Evolutionary conservation across 2,888 invertebrate species (phyloP), one percentile per base, ranked within the genome.

Genomic region (Heliconius aoede): DNA sequence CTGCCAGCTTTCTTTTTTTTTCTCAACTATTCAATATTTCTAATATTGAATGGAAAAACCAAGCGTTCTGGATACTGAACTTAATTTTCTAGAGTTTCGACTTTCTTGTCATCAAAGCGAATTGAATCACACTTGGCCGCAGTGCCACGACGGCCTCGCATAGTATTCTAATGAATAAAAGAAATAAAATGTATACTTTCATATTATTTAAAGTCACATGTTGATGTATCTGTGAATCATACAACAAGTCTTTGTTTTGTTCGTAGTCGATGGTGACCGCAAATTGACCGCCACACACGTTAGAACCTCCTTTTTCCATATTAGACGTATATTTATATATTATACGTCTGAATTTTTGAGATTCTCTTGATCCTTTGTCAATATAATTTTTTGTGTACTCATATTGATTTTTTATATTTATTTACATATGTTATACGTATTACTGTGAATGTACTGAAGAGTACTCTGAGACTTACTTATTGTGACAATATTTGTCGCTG

Each of bases 231-330:
- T 1, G 36, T 72, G 72, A 72, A 72, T 72, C 72, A 72, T 32
- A 60, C 61, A 61, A 61, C 58, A 72, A 61, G 26, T 61, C 72
- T 26, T 72, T 72, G 72, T 72, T 72, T 55, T 58, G 21, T 58
- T 58, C 24, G 64, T 40, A 30, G 65, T 71, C 75, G 75, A 67
- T 65, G 72, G 60, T 61, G 67, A 72, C 73, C 73, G 60, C 78
- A 72, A 76, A 18, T 64, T 55, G 24, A 18, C 71, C 8, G 7
- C 74, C 21, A 18, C 40, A 62, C 26, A 55, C 28, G 60, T 32
- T 36, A 65, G 55, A 4, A 64, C 64, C 72, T 76, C 24, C 24
- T 72, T 72, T 67, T 26, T 30, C 30, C 4, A 30, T 30, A 30
- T 30, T 30, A 5, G n/a, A n/a, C n/a, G n/a, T n/a, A 60, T 36